These are phyloP conservation scores for Zeuzera pyrina DNA, from an alignment of 2,888 invertebrate species.

Conservation along the genomic window DNA sequence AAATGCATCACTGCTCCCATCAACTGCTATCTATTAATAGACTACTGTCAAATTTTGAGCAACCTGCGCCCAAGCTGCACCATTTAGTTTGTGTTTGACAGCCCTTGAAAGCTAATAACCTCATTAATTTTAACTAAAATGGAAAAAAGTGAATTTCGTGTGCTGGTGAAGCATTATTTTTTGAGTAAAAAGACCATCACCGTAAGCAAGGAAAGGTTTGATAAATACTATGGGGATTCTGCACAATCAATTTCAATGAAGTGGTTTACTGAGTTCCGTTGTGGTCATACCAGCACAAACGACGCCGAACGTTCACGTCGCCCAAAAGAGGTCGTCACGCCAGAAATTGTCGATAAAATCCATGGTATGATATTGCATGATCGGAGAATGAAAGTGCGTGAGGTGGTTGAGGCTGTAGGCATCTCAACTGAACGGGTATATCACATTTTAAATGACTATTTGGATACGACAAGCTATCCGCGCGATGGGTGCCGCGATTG, in stretches of 20 bases:
- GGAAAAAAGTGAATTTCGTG: conserved; percentile 16
- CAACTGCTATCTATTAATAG: too few species aligned
- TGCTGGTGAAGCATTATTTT: conserved; percentile 17
- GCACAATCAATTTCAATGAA: conserved; percentile 15
- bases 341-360: background rate
- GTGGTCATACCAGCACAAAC: background rate
- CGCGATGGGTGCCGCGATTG: conserved; percentile 26
- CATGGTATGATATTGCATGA: background rate
- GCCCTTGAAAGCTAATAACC: conserved; percentile 10
- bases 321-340: background rate
- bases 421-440: conserved; percentile 10
- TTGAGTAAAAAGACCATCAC: conserved; percentile 13
- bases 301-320: background rate
- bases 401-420: conserved; percentile 12
- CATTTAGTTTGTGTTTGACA: conserved; percentile 13
- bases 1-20: too few species aligned
- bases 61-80: conserved; percentile 9
- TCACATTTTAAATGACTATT: conserved; percentile 17
- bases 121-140: conserved; percentile 10
- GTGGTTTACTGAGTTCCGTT: conserved; percentile 1
- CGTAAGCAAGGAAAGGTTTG: conserved; percentile 11
- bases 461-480: conserved; percentile 19
- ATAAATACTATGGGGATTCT: conserved; percentile 15
- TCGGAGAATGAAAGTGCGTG: conserved; percentile 7
- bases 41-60: too few species aligned